A percentile compares a stretch with the other conserved stretches of the same genome.
phyloP scores from a whole-genome alignment of 2,888 invertebrate genomes.

The Polymixis flavicincta region DNA sequence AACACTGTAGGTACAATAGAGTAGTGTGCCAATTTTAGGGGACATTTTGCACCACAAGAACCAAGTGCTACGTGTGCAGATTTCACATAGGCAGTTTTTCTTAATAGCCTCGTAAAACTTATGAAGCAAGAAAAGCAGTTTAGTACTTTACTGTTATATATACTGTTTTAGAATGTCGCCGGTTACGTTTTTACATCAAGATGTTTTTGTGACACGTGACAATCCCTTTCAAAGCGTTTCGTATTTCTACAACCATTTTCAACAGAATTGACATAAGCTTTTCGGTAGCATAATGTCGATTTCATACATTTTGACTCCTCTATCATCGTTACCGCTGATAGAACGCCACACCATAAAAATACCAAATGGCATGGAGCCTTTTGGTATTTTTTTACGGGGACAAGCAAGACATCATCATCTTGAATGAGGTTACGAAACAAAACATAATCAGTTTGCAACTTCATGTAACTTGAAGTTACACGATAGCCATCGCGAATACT shows the following conservation, averaged over 20 bases:
- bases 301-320: too few species aligned
- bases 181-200: background rate
- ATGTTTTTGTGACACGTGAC: background rate
- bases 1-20: background rate
- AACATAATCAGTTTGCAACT: constrained; percentile 40
- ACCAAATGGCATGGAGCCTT: too few species aligned
- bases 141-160: background rate
- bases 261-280: background rate
- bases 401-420: background rate
- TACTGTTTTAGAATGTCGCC: background rate
- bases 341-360: too few species aligned
- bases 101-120: too few species aligned
- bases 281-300: background rate
- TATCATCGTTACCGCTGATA: background rate
- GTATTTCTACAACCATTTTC: background rate
- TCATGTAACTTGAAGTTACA: constrained; percentile 47
- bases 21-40: background rate
- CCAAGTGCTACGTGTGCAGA: too few species aligned
- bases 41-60: too few species aligned
- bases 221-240: background rate
- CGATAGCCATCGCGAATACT: constrained; percentile 52
- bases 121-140: background rate
- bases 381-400: background rate
- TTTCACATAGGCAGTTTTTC: too few species aligned
- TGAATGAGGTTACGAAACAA: constrained; percentile 46